Evolutionary conservation across 2,113 vertebrate species (phyloP).

Genomic region (Oreotrochilus melanogaster): DNA sequence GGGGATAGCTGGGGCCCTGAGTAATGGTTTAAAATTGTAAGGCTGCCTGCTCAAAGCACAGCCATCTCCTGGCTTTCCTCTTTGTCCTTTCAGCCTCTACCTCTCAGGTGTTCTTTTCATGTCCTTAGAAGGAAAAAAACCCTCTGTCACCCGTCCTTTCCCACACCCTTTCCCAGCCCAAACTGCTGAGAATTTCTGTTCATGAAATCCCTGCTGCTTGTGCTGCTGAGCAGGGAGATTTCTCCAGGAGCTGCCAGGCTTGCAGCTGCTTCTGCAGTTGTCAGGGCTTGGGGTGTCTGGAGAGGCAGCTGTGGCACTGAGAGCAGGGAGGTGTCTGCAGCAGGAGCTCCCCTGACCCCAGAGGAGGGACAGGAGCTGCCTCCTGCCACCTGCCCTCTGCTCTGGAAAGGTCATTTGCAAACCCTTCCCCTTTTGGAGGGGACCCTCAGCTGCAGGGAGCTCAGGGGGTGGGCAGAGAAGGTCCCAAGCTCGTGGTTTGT

Average conservation of each 20-base stretch:
- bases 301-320: background rate
- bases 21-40: slow-evolving; percentile 57
- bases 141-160: background rate
- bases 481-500: fast-evolving
- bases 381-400: background rate
- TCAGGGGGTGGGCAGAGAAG: fast-evolving
- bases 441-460: background rate
- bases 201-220: fast-evolving
- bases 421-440: background rate
- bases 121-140: background rate
- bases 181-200: background rate
- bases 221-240: background rate
- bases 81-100: background rate
- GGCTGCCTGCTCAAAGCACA: background rate
- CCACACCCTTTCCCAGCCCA: background rate
- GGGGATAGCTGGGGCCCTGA: background rate
- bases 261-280: slow-evolving; percentile 41
- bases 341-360: background rate
- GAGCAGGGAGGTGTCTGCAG: background rate
- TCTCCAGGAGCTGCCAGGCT: fast-evolving
- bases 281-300: background rate
- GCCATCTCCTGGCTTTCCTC: background rate
- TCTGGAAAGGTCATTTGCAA: background rate
- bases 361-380: background rate
- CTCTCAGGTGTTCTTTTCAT: background rate